These are phyloP conservation scores for Poecilia velifera DNA, from an alignment of 2,797 vertebrate genomes.

Conservation along the genomic window DNA sequence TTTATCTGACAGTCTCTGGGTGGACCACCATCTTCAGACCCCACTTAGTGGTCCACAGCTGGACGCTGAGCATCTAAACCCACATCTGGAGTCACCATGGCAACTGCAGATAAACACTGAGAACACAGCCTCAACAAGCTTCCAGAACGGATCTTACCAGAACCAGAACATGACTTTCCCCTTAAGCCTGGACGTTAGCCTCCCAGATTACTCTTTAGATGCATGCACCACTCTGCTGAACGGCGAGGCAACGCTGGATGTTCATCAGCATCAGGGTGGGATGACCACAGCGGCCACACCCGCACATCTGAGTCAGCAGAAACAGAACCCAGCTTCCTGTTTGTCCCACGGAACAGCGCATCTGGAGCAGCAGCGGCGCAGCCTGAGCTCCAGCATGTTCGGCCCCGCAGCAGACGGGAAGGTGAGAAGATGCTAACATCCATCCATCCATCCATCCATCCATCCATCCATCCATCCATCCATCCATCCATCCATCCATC, in stretches of 20 bases:
- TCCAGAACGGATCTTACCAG: constrained; percentile 42
- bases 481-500: not conserved
- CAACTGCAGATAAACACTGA: constrained; percentile 4
- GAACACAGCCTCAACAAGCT: constrained; percentile 14
- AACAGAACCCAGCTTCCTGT: constrained; percentile 29
- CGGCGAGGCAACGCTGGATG: constrained; percentile 4
- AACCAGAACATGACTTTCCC: constrained; percentile 38
- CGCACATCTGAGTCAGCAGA: constrained; percentile 18
- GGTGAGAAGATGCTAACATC: constrained; percentile 60
- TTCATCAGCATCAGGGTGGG: constrained; percentile 42
- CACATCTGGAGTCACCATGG: constrained; percentile 43
- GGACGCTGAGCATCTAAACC: constrained; percentile 22
- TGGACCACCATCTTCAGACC: constrained; percentile 12
- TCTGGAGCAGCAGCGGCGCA: constrained; percentile 61
- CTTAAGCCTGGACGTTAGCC: constrained; percentile 1
- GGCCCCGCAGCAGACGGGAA: constrained; percentile 52
- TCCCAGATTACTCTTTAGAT: constrained; percentile 33
- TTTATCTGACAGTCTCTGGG: constrained; percentile 50
- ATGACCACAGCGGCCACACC: constrained; percentile 18
- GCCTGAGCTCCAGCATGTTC: constrained; percentile 60
- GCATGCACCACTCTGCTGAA: constrained; percentile 4
- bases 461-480: not conserved
- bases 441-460: not conserved
- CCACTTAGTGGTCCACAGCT: constrained; percentile 15
- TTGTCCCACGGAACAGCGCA: constrained; percentile 54